phyloP scores from a whole-genome alignment of 2,888 invertebrate genomes.

The Drosophila cognata region DNA sequence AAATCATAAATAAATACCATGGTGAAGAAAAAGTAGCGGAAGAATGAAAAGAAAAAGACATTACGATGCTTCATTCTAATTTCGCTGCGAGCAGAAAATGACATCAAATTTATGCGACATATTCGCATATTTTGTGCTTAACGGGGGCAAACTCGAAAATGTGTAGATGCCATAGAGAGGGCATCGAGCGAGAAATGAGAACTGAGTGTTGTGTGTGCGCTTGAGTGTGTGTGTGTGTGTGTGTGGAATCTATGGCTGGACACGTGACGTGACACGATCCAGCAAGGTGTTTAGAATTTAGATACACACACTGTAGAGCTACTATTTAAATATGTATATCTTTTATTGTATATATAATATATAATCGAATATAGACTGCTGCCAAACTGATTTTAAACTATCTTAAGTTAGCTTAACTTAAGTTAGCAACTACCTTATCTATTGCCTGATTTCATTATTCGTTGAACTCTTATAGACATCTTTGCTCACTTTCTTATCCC shows the following conservation, averaged over 20 bases:
- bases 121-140: slow-evolving; percentile 67
- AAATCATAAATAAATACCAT: slow-evolving; percentile 38
- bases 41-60: slow-evolving; percentile 35
- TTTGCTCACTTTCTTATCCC: background rate
- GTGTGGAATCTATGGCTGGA: slow-evolving; percentile 4
- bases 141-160: slow-evolving; percentile 21
- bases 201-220: background rate
- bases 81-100: slow-evolving; percentile 49
- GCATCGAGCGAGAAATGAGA: slow-evolving; percentile 10
- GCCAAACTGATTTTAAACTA: background rate
- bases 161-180: background rate
- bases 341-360: too few species aligned
- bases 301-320: background rate
- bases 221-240: background rate
- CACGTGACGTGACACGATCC: slow-evolving; percentile 25
- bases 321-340: background rate
- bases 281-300: background rate
- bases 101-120: slow-evolving; percentile 62
- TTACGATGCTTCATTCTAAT: slow-evolving; percentile 72
- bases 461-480: background rate
- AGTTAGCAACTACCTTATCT: background rate
- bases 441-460: background rate
- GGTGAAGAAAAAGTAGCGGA: slow-evolving; percentile 5
- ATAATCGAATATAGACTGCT: background rate
- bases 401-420: background rate